phyloP scores from a whole-genome alignment of 2,113 vertebrate genomes.

The Uria aalge region DNA sequence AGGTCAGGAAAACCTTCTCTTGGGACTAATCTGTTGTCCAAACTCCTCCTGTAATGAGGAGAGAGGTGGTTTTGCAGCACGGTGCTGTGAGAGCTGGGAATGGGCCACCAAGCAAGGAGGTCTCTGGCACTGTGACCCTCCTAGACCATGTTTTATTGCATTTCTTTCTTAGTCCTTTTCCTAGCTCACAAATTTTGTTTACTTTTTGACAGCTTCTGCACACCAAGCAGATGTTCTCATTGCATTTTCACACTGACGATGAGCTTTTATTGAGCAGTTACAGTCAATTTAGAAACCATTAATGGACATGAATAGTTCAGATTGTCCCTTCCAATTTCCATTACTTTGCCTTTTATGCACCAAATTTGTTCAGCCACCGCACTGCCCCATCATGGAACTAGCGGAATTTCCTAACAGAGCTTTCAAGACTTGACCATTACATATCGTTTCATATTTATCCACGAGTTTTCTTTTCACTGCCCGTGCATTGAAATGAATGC shows the following conservation, averaged over 20 bases:
- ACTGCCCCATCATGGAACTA: background rate
- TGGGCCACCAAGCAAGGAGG: background rate
- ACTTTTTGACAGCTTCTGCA: background rate
- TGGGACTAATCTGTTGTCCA: background rate
- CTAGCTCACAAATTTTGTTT: background rate
- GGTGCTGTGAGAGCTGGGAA: background rate
- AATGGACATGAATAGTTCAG: constrained; percentile 7
- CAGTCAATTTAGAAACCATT: constrained; percentile 38
- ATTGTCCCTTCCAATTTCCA: constrained; percentile 24
- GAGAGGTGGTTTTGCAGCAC: background rate
- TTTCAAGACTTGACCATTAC: background rate
- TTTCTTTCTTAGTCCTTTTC: background rate
- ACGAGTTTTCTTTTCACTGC: background rate
- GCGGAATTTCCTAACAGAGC: background rate
- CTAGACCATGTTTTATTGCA: background rate
- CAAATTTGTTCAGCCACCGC: background rate
- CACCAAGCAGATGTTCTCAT: background rate
- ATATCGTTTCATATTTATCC: constrained; percentile 9
- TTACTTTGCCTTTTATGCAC: constrained; percentile 35
- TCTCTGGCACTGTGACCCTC: background rate
- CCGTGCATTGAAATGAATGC: background rate
- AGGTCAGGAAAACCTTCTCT: background rate
- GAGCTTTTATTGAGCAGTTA: constrained; percentile 17
- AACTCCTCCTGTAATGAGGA: background rate
- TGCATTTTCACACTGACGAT: background rate